phyloP scores from a whole-genome alignment of 2,888 invertebrate genomes.

The Apocheima hispidaria region DNA sequence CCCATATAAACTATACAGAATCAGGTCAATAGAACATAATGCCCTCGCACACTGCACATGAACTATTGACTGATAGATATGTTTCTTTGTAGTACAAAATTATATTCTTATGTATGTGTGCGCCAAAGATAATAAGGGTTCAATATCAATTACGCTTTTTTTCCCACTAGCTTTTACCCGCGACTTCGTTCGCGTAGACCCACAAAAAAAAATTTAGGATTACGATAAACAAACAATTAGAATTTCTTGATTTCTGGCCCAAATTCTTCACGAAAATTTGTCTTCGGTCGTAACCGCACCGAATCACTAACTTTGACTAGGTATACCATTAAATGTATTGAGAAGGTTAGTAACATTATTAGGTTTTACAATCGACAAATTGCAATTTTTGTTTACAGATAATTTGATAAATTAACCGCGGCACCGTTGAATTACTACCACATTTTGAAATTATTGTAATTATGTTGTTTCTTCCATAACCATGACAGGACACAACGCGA shows the following conservation, averaged over 20 bases:
- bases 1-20: slow-evolving; percentile 41
- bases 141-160: no score
- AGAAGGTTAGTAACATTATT: slow-evolving; percentile 6
- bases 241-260: not conserved
- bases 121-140: not conserved
- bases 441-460: not conserved
- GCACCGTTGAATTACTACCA: not conserved
- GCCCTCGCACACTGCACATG: slow-evolving; percentile 14
- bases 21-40: slow-evolving; percentile 51
- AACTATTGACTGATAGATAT: not conserved
- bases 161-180: no score
- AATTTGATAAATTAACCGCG: no score
- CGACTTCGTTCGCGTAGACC: no score
- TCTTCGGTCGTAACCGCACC: not conserved
- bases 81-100: not conserved
- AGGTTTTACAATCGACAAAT: not conserved
- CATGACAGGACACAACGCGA: no score
- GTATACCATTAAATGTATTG: slow-evolving; percentile 16
- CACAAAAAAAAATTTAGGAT: no score
- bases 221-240: no score
- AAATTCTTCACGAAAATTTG: not conserved
- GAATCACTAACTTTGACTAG: slow-evolving; percentile 25
- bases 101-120: not conserved
- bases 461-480: not conserved
- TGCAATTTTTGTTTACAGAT: not conserved